Conservation (phyloP, 1,140 invertebrate genomes). For the Riptortus pedestris region DNA sequence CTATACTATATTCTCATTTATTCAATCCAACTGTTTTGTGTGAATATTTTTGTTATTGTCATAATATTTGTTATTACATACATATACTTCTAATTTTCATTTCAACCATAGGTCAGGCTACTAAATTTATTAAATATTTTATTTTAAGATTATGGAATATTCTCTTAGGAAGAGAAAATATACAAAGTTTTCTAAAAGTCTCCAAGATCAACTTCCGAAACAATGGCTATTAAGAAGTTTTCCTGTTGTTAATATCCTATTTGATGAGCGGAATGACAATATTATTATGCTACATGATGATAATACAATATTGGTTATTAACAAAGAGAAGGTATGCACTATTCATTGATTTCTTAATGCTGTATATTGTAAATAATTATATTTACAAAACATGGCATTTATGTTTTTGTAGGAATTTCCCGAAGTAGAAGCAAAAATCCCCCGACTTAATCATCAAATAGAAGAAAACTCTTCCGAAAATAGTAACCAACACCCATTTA, state of each 20-base stretch:
- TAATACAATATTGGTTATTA: slow-evolving; percentile 48
- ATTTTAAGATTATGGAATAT: slow-evolving; percentile 55
- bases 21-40: too few relatives aligned
- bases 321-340: slow-evolving; percentile 42
- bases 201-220: slow-evolving; percentile 39
- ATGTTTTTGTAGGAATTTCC: slow-evolving; percentile 34
- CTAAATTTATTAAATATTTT: slow-evolving; percentile 25
- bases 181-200: slow-evolving; percentile 44
- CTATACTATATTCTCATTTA: too few relatives aligned
- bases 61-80: too few relatives aligned
- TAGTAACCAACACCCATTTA: slow-evolving; percentile 35
- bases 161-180: slow-evolving; percentile 45
- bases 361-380: too few relatives aligned
- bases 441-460: slow-evolving; percentile 33
- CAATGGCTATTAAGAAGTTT: slow-evolving; percentile 40
- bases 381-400: too few relatives aligned
- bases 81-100: too few relatives aligned
- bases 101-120: too few relatives aligned
- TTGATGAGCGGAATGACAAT: slow-evolving; percentile 46
- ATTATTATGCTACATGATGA: slow-evolving; percentile 55
- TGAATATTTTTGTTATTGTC: too few relatives aligned
- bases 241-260: slow-evolving; percentile 45
- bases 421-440: slow-evolving; percentile 37
- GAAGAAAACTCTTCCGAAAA: slow-evolving; percentile 37
- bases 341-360: too few relatives aligned